Evolutionary conservation across 2,888 invertebrate genomes (phyloP), one percentile per base, ranked within the genome.

Genomic region (Coelogynopora nodosa): DNA sequence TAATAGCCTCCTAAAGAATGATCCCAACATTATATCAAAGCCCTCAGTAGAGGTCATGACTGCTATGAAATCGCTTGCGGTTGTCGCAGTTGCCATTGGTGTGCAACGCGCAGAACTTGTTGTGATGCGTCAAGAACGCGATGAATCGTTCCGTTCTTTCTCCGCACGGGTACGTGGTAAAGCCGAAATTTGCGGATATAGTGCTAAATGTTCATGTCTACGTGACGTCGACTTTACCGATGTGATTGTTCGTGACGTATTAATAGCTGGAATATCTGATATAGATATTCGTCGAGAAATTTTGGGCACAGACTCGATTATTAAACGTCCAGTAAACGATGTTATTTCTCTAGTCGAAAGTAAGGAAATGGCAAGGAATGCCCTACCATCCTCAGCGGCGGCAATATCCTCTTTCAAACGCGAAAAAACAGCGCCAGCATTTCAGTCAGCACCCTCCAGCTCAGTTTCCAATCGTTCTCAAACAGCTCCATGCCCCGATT

Each of bases 351-450:
- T 84, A 27, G 67, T 84, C 5, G 84, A 84, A 31, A 23, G 13
- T 18, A 67, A 84, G 81, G 84, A 84, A 67, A 84, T 84, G 84
- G 67, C 84, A 67, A 81, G 84, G n/a, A 31, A 84, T 23, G 84
- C 84, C 80, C 31, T 84, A 18, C 84, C 84, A 13, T 84, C 84
- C 82, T 74, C 74, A 74, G 23, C 74, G 74, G 74, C 74, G 23
- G 74, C 18, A 74, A 74, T 74, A 74, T 74, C 74, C 5, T 74
- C 74, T 26, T 74, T 74, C 5, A 74, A 74, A 74, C 74, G 74
- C 5, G 2, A 74, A n/a, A n/a, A 10, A 74, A 74, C 74, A 2
- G 27, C 74, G 2, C 74, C 74, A n/a, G 2, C 27, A 23, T n/a
- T n/a, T n/a, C n/a, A n/a, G n/a, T 26, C 74, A 26, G 2, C 23